Base-by-base conservation (phyloP, 2,797 vertebrate species). In the Gymnodraco acuticeps region DNA sequence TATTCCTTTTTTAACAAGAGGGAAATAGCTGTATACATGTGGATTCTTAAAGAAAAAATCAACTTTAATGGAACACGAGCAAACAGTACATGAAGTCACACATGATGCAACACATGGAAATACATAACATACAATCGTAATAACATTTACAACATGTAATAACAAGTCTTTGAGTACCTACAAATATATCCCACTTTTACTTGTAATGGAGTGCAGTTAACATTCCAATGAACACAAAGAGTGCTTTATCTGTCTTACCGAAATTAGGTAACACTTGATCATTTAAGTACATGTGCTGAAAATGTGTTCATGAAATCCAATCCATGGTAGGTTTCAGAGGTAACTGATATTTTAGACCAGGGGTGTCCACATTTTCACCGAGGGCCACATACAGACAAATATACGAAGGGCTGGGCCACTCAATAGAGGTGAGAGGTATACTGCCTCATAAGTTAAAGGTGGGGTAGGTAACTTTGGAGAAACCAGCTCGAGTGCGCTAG, bases 51-150 rank as follows among this genome's bases (percentile, higher is more conserved):
- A 80, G 47, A 78, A 85, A 87, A 27, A 82, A 70, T 66, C 64
- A 83, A 51, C 45, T 92, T 89, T 91, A 92, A 89, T 90, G 31
- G 17, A 85, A 83, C 72, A 75, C 77, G 89, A 90, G 58, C 86
- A 90, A 83, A 20, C 62, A 75, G 61, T 81, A 90, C 80, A 87
- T 58, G 38, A 85, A 87, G 67, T 78, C 73, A 88, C 80, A 90
- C 62, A 84, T 77, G 66, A 84, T 68, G 83, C 77, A 86, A 77
- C 60, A 90, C 74, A 87, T 75, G 48, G 67, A 85, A 79, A 84
- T 85, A 88, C 81, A 89, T 53, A 79, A 85, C 77, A 74, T 75
- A 75, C 75, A 59, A 87, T 56, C 10, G 17, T 61, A 65, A 82
- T 63, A 73, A 83, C 74, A 87, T 73, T 87, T 77, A 79, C 63